These are phyloP conservation scores for Lacerta bilineata DNA, from an alignment of 2,797 vertebrate species.

Conservation along the genomic window DNA sequence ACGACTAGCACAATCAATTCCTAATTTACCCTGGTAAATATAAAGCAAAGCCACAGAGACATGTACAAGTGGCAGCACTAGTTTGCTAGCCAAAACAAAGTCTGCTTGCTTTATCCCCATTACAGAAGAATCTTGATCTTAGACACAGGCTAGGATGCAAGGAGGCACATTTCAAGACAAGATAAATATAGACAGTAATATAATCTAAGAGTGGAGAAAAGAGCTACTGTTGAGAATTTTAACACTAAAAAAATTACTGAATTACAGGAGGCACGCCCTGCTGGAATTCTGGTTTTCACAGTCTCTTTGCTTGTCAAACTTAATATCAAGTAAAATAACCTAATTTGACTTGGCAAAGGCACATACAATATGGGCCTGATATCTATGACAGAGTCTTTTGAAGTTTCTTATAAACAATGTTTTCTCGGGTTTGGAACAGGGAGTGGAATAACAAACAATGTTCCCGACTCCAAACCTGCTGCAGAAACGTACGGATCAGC, in stretches of 20 bases:
- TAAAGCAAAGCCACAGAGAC: slow-evolving; percentile 61
- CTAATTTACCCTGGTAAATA: slow-evolving; percentile 47
- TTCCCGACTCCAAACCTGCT: slow-evolving; percentile 50
- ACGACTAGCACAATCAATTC: slow-evolving; percentile 65
- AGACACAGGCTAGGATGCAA: slow-evolving; percentile 66
- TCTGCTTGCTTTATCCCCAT: slow-evolving; percentile 63
- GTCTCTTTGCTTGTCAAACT: slow-evolving; percentile 84
- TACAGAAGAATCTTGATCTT: slow-evolving; percentile 70
- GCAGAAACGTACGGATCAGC: slow-evolving; percentile 52
- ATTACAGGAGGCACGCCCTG: slow-evolving; percentile 78
- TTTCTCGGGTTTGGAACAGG: slow-evolving; percentile 74
- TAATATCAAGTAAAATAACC: slow-evolving; percentile 84
- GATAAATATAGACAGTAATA: slow-evolving; percentile 79
- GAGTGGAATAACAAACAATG: slow-evolving; percentile 80
- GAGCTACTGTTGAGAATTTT: slow-evolving; percentile 78
- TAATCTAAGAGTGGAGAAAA: slow-evolving; percentile 72
- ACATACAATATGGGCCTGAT: slow-evolving; percentile 76
- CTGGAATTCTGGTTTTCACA: slow-evolving; percentile 84
- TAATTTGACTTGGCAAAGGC: slow-evolving; percentile 84
- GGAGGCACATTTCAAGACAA: slow-evolving; percentile 78
- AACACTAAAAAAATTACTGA: slow-evolving; percentile 60
- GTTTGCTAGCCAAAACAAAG: slow-evolving; percentile 70
- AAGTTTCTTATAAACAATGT: slow-evolving; percentile 80
- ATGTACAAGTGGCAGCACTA: slow-evolving; percentile 49
- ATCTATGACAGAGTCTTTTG: slow-evolving; percentile 79